A percentile compares a stretch with the other conserved stretches of the same genome.
Conservation (phyloP, 2,797 vertebrate genomes). For the Sparus aurata region DNA sequence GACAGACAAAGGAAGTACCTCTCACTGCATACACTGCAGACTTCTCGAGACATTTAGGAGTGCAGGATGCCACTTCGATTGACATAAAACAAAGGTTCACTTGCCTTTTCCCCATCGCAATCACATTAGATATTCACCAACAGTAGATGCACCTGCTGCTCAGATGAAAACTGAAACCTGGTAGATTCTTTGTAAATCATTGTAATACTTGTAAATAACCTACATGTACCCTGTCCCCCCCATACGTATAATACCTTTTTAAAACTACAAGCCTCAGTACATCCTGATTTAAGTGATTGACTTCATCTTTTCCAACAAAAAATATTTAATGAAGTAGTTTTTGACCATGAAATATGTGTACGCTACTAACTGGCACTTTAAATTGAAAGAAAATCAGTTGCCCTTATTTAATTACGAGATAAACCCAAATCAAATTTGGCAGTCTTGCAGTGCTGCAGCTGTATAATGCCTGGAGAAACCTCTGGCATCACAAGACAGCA, state of each 20-base stretch:
- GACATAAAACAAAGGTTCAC: not conserved
- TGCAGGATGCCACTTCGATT: slow-evolving; percentile 5
- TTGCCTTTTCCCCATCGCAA: not conserved
- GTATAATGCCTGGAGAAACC: slow-evolving; percentile 33
- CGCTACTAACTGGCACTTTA: not conserved
- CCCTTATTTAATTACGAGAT: not conserved
- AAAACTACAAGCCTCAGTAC: not conserved
- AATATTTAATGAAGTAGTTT: not conserved
- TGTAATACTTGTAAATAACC: not conserved
- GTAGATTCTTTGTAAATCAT: not conserved
- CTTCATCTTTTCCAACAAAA: not conserved
- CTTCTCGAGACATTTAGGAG: not conserved
- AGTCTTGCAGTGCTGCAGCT: not conserved
- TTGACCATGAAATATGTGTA: not conserved
- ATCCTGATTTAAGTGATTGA: not conserved
- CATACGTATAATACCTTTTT: not conserved
- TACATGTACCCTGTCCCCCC: not conserved
- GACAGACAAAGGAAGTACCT: not conserved
- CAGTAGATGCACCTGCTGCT: not conserved
- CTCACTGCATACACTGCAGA: not conserved
- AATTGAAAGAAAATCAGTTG: not conserved
- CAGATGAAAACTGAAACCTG: not conserved
- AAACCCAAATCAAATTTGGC: not conserved
- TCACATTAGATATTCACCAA: not conserved
- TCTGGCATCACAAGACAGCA: slow-evolving; percentile 71